phyloP scores from a whole-genome alignment of 2,113 vertebrate species.

The Hippocampus guttulatus region DNA sequence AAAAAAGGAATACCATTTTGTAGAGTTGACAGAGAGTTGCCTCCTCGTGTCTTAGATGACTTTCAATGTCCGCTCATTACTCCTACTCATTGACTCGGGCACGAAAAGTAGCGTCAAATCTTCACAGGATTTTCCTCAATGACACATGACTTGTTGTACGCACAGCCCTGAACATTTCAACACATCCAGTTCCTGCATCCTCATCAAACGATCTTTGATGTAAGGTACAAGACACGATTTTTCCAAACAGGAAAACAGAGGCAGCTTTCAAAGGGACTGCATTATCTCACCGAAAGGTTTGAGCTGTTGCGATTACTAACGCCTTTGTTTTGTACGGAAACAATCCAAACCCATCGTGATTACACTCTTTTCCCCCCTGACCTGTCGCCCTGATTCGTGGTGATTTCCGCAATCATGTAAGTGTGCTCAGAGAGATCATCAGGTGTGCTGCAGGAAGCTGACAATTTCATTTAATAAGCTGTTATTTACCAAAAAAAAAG shows the following conservation, averaged over 20 bases:
- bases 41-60: too few species aligned
- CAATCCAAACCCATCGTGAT: constrained; percentile 25
- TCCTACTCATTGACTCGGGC: constrained; percentile 11
- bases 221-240: constrained; percentile 73
- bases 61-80: constrained; percentile 10
- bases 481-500: too few species aligned
- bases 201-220: constrained; percentile 71
- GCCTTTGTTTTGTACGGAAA: constrained; percentile 31
- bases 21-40: background rate
- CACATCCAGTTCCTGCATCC: constrained; percentile 40
- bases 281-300: constrained; percentile 64
- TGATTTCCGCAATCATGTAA: too few species aligned
- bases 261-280: constrained; percentile 50
- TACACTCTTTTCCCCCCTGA: constrained; percentile 4
- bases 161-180: constrained; percentile 69
- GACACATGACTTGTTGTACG: constrained; percentile 30
- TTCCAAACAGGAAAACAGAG: constrained; percentile 65
- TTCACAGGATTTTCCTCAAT: constrained; percentile 32
- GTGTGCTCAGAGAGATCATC: too few species aligned
- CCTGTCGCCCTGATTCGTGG: too few species aligned
- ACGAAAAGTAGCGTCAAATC: constrained; percentile 18
- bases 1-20: background rate
- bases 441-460: too few species aligned
- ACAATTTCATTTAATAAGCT: too few species aligned
- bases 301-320: constrained; percentile 42